Base-by-base conservation (phyloP, 2,888 invertebrate genomes). In the Eristalis tenax region DNA sequence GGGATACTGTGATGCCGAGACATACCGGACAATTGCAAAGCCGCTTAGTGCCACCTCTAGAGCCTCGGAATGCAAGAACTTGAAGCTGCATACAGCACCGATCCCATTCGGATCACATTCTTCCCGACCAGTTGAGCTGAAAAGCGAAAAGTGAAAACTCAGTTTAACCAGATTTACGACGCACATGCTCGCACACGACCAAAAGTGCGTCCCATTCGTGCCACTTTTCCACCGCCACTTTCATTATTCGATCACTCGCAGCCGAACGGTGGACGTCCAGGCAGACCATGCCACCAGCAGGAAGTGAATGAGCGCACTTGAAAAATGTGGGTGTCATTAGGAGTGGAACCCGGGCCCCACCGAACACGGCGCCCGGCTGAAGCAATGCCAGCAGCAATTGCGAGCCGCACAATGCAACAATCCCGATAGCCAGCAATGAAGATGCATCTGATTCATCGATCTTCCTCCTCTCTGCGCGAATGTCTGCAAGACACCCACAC, bases 371-470 rank as follows among this genome's bases (percentile, higher is more conserved):
- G 2, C 26, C 15, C 71, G 69, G 40, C 73, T 69, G n/a, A 23
- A 69, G 28, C n/a, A 40, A 13, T 22, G 57, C 13, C 43, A 26
- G 18, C n/a, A 68, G 32, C 64, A 22, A 69, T 38, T 43, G 56
- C 56, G 35, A 22, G 22, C 70, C 38, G 56, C 66, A 70, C 65
- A 59, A 68, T 64, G 77, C 65, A 59, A 68, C 73, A 73, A 85
- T 85, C 81, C 69, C 26, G 26, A 81, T 64, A 85, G 70, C 81
- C 22, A 50, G 66, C 86, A 82, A 78, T 86, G 75, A 86, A 86
- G 82, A 82, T 78, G 86, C 86, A 78, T 79, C 82, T 78, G 35
- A 86, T 82, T 78, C 82, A 82, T 75, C 66, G 74, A 82, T 86
- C 65, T 61, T 40, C 71, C 56, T 56, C 28, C 61, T 63, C 57